Evolutionary conservation across 2,797 vertebrate species (phyloP).

Genomic region (Danio albolineatus): DNA sequence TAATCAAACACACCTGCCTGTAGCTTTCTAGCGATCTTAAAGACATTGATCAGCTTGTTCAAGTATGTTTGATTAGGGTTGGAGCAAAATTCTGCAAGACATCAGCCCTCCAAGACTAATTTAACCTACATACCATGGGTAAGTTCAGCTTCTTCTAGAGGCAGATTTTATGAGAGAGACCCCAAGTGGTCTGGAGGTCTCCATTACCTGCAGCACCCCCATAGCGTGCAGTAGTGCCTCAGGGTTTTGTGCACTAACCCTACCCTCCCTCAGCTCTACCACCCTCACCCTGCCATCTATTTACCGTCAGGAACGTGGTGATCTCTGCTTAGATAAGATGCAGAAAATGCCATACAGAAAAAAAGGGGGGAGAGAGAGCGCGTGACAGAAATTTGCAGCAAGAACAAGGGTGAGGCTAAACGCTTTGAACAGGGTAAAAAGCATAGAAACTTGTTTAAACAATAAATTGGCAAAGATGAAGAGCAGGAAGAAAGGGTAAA

Average conservation of each 20-base stretch:
- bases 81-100: too few relatives aligned
- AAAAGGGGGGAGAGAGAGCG: constrained; percentile 67
- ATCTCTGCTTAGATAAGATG: constrained; percentile 39
- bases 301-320: constrained; percentile 29
- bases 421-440: background rate
- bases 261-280: constrained; percentile 30
- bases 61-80: too few relatives aligned
- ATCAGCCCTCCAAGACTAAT: too few relatives aligned
- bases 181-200: constrained; percentile 44
- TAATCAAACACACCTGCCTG: too few relatives aligned
- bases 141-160: background rate
- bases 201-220: constrained; percentile 54
- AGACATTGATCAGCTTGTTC: too few relatives aligned
- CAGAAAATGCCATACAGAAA: constrained; percentile 63
- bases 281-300: constrained; percentile 18
- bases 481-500: background rate
- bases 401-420: constrained; percentile 11
- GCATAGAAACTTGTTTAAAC: constrained; percentile 18
- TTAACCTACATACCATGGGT: too few relatives aligned
- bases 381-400: constrained; percentile 45
- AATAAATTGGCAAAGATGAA: constrained; percentile 6
- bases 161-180: constrained; percentile 17
- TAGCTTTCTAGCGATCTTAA: too few relatives aligned
- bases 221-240: constrained; percentile 59
- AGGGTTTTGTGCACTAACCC: constrained; percentile 22